phyloP scores from a whole-genome alignment of 1,140 invertebrate genomes.

The Ceratina japonica region DNA sequence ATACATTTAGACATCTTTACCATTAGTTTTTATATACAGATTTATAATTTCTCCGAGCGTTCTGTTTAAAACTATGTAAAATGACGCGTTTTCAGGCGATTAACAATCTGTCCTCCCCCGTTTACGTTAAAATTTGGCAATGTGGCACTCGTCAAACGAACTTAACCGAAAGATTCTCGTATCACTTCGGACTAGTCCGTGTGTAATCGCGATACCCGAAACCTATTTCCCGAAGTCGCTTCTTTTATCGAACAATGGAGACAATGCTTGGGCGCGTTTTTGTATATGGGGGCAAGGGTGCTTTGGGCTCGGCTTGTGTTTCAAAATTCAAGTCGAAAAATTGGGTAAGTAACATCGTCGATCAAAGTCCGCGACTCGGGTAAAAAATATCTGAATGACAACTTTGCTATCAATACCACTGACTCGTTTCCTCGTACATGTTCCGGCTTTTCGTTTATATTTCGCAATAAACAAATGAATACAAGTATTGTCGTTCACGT shows the following conservation, averaged over 20 bases:
- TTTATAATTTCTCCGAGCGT: background rate
- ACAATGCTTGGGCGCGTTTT: constrained; percentile 84
- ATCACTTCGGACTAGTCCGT: constrained; percentile 47
- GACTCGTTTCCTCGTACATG: background rate
- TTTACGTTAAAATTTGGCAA: constrained; percentile 46
- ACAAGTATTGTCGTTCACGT: background rate
- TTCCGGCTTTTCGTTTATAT: background rate
- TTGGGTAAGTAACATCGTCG: constrained; percentile 83
- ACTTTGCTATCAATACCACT: background rate
- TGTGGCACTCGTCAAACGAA: constrained; percentile 47
- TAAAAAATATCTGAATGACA: background rate
- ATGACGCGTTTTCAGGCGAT: background rate
- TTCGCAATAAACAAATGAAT: background rate
- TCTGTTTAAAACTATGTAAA: background rate
- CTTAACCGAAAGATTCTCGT: constrained; percentile 46
- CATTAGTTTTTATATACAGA: background rate
- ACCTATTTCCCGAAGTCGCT: constrained; percentile 43
- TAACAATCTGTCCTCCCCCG: constrained; percentile 31
- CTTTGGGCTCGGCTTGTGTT: constrained; percentile 92
- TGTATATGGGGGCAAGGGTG: constrained; percentile 96
- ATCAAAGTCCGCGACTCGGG: too few species aligned
- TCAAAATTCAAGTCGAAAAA: constrained; percentile 93
- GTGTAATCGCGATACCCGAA: constrained; percentile 39
- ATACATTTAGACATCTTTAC: background rate
- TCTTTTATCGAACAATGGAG: constrained; percentile 70